A percentile compares a stretch with the other conserved stretches of the same genome.
These are phyloP conservation scores for Heptranchias perlo DNA, from an alignment of 2,113 vertebrate species.

Conservation along the genomic window DNA sequence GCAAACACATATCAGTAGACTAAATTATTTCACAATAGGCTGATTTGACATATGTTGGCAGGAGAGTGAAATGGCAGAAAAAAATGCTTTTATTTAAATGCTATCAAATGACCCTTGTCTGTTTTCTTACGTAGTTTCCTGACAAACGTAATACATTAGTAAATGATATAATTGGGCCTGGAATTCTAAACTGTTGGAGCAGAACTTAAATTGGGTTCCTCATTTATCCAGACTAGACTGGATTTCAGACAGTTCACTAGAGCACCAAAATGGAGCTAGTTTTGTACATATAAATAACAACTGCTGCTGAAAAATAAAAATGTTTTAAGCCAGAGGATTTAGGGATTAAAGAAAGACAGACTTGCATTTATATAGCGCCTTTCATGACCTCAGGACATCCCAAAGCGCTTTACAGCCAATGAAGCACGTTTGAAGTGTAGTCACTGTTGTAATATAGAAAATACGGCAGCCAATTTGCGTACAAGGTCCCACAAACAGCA, in stretches of 20 bases:
- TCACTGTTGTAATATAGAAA: not conserved
- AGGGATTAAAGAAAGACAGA: too few species aligned
- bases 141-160: not conserved
- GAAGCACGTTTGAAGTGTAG: not conserved
- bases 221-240: not conserved
- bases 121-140: not conserved
- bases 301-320: not conserved
- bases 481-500: not conserved
- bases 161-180: not conserved
- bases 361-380: too few species aligned
- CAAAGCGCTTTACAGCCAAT: not conserved
- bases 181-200: not conserved
- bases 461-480: not conserved
- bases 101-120: not conserved
- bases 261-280: not conserved
- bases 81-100: not conserved
- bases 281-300: not conserved
- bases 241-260: not conserved
- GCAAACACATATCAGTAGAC: not conserved
- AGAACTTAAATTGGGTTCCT: not conserved
- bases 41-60: not conserved
- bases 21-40: not conserved
- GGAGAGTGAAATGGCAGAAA: not conserved
- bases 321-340: too few species aligned
- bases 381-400: not conserved